Evolutionary conservation across 53 echinoderm and acorn worm genomes (phyloP).

Genomic region (Pentamera pediparva): DNA sequence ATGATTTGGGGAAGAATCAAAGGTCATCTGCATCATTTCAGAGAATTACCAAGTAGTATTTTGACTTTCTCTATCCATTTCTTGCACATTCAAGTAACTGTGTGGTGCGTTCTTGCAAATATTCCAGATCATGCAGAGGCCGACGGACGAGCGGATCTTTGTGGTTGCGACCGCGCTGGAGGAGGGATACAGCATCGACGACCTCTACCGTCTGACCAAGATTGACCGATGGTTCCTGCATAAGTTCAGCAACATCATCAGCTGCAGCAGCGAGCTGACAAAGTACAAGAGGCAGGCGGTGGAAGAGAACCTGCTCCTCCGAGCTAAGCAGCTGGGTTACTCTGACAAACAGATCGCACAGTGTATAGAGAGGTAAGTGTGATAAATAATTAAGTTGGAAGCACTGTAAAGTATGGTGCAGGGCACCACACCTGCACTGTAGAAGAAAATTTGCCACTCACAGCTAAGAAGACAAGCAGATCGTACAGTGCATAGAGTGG

Average conservation of each 20-base stretch:
- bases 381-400: too few species aligned
- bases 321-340: slow-evolving; percentile 87
- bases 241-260: slow-evolving; percentile 87
- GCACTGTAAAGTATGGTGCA: too few species aligned
- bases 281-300: slow-evolving; percentile 28
- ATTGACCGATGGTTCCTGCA: slow-evolving; percentile 97
- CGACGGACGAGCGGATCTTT: slow-evolving; percentile 89
- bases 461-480: slow-evolving; percentile 86
- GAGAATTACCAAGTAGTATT: too few species aligned
- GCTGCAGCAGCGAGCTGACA: slow-evolving; percentile 51
- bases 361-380: slow-evolving; percentile 58
- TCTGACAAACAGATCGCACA: slow-evolving; percentile 91
- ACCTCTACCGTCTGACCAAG: slow-evolving; percentile 82
- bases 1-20: too few species aligned
- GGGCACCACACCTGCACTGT: too few species aligned
- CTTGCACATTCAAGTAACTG: neutral
- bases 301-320: slow-evolving; percentile 43
- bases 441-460: slow-evolving; percentile 49
- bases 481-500: slow-evolving; percentile 67
- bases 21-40: too few species aligned
- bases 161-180: slow-evolving; percentile 92
- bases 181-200: slow-evolving; percentile 88
- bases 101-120: neutral
- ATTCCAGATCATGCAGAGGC: slow-evolving; percentile 59
- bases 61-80: neutral